Percentiles rank a stretch among this genome's conserved stretches.
Evolutionary conservation across 2,797 vertebrate genomes (phyloP).

Genomic region (Danio choprae): DNA sequence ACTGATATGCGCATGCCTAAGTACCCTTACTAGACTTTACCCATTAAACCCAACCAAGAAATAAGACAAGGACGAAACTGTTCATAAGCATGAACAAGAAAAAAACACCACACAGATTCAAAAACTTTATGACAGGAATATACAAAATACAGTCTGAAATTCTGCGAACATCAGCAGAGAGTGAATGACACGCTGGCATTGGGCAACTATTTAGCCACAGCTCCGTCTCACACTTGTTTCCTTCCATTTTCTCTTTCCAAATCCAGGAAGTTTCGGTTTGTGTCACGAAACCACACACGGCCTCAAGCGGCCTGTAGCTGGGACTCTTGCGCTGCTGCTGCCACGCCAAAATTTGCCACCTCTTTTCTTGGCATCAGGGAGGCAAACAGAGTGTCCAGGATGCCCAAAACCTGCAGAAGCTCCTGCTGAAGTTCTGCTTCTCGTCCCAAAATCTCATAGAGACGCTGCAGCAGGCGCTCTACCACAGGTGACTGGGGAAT

Average conservation of each 20-base stretch:
- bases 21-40: no score
- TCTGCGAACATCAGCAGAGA: conserved; percentile 10
- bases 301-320: conserved; percentile 49
- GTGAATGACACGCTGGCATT: neutral
- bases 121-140: conserved; percentile 34
- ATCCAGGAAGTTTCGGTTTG: conserved; percentile 7
- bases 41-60: no score
- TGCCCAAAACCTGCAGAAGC: conserved; percentile 91
- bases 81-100: neutral
- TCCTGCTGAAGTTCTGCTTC: conserved; percentile 92
- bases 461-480: conserved; percentile 87
- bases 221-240: neutral
- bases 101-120: conserved; percentile 7
- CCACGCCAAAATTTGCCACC: conserved; percentile 51
- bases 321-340: conserved; percentile 14
- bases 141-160: conserved; percentile 38
- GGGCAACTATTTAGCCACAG: neutral
- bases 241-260: neutral
- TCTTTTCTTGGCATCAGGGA: conserved; percentile 82
- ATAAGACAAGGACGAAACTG: no score
- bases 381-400: conserved; percentile 96
- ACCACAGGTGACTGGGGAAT: conserved; percentile 88
- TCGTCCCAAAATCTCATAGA: conserved; percentile 87
- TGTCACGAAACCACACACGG: neutral
- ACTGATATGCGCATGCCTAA: no score